Evolutionary conservation across 2,888 invertebrate species (phyloP).

Genomic region (Harpagoxenus sublaevis): DNA sequence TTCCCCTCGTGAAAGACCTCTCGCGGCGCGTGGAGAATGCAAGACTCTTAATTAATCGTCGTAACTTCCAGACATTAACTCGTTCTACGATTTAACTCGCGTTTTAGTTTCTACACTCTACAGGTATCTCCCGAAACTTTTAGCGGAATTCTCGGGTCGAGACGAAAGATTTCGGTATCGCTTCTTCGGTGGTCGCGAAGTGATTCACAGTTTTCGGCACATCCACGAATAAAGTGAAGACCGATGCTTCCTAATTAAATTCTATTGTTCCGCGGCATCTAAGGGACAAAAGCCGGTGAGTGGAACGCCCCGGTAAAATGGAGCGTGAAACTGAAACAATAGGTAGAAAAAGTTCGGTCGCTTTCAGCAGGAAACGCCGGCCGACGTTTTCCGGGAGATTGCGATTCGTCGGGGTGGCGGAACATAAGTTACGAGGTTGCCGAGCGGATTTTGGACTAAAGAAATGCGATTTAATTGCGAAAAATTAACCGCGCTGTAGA

Average conservation of each 20-base stretch:
- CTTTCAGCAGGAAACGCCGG: conserved; percentile 52
- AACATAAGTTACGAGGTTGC: conserved; percentile 67
- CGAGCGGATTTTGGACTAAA: conserved; percentile 59
- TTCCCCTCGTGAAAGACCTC: conserved; percentile 48
- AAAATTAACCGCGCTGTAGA: conserved; percentile 16
- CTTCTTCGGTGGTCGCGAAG: conserved; percentile 49
- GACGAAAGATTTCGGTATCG: neutral
- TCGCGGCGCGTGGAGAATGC: conserved; percentile 35
- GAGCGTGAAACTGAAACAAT: conserved; percentile 83
- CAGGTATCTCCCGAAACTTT: neutral
- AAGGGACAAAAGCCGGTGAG: conserved; percentile 69
- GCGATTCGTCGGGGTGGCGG: conserved; percentile 65
- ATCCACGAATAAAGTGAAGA: conserved; percentile 25
- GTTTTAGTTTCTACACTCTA: neutral
- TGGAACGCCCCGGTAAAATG: conserved; percentile 66
- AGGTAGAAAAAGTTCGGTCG: conserved; percentile 77
- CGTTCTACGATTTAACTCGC: neutral
- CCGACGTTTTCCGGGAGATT: conserved; percentile 38
- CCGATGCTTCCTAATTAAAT: conserved; percentile 71
- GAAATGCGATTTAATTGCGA: conserved; percentile 67
- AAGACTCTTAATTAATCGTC: conserved; percentile 55
- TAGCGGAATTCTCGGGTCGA: neutral
- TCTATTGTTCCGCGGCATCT: conserved; percentile 76
- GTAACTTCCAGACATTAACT: conserved; percentile 10
- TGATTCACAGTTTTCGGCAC: conserved; percentile 22